These are phyloP conservation scores for Creontiades dilutus DNA, from an alignment of 2,888 invertebrate genomes.

Conservation along the genomic window DNA sequence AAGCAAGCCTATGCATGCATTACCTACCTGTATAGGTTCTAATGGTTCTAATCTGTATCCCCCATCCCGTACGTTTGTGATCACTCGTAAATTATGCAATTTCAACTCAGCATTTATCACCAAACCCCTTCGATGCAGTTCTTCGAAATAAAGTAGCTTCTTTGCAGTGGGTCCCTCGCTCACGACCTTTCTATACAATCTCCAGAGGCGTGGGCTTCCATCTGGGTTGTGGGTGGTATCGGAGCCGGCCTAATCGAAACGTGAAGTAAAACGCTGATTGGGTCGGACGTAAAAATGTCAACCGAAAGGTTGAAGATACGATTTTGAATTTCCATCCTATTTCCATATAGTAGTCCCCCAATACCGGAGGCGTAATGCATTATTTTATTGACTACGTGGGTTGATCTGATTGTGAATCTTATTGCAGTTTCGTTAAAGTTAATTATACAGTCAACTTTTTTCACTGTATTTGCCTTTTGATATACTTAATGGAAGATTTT, in stretches of 20 bases:
- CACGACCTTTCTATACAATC: background rate
- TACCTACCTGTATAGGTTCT: no score
- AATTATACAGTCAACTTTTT: no score
- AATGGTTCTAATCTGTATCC: no score
- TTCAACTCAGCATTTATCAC: no score
- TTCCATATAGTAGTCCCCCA: background rate
- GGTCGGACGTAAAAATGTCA: slow-evolving; percentile 3
- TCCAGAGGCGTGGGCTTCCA: background rate
- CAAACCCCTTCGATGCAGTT: no score
- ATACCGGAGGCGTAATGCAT: slow-evolving; percentile 5
- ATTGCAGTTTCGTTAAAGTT: background rate
- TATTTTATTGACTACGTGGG: background rate
- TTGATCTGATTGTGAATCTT: background rate
- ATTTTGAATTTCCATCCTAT: background rate
- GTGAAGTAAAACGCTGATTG: slow-evolving; percentile 4
- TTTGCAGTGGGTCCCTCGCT: background rate
- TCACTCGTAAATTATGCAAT: no score
- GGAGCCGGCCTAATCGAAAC: background rate
- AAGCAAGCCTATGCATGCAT: no score
- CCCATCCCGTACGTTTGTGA: no score
- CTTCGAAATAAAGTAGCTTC: background rate
- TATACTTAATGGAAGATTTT: no score
- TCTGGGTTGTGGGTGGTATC: background rate
- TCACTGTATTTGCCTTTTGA: no score
- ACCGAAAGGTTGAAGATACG: background rate